Base-by-base conservation (phyloP, 2,888 invertebrate species). In the Drosophila anceps region DNA sequence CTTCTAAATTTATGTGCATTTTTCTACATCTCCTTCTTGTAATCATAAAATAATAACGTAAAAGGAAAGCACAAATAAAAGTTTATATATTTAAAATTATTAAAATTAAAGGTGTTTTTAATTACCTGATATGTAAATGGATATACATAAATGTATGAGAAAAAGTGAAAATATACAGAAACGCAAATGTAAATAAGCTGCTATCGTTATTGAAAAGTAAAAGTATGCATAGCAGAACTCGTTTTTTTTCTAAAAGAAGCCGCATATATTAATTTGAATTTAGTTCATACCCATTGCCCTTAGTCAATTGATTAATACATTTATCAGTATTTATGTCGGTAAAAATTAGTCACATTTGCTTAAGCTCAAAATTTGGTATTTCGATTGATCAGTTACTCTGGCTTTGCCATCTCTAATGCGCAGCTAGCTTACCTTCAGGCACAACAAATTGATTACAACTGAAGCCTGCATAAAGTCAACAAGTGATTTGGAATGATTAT, bases 331-430 rank as follows among this genome's bases (percentile, higher is more conserved):
- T 69, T 55, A 48, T 58, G 48, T 12, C 35, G n/a, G 58, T 41
- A 39, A 39, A 7, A 50, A 35, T 58, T 64, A 15, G 33, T 6
- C 7, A 0, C 18, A 35, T 39, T 54, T 54, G 31, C 1, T n/a
- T 4, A 27, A 7, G 8, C 10, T 5, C 13, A 6, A n/a, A 6
- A 3, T 59, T 53, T 13, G 41, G 43, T 64, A 50, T 60, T 54
- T 15, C 35, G 63, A 61, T 61, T 61, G 57, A 27, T 69, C 12
- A 6, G 20, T 12, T 7, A 4, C 39, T 37, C 12, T 18, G n/a
- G 29, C 31, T 55, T 24, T 15, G 27, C 9, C 77, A 76, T 76
- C 72, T 57, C 69, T 41, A 69, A 69, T 69, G 68, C 43, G 63
- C 74, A 63, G 54, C 48, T 65, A n/a, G 51, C 59, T 55, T 41